These are phyloP conservation scores for Laticauda colubrina DNA, from an alignment of 2,113 vertebrate genomes.

Conservation along the genomic window DNA sequence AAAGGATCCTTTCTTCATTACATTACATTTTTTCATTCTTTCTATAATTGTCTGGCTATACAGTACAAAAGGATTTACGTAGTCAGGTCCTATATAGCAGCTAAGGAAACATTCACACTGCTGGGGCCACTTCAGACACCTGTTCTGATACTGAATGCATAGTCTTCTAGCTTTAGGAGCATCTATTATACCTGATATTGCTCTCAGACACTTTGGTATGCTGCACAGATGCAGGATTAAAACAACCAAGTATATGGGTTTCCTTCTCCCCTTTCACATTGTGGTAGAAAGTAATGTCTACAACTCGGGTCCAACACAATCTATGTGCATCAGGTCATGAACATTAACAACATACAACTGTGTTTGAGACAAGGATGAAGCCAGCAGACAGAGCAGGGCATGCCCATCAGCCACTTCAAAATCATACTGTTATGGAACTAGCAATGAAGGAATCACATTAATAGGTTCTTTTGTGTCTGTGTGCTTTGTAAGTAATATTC, in stretches of 20 bases:
- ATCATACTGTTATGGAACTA: neutral
- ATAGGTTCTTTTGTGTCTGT: neutral
- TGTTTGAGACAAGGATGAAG: neutral
- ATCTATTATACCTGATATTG: neutral
- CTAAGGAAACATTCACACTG: neutral
- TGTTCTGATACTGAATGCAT: neutral
- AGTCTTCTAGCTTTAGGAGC: neutral
- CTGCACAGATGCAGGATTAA: neutral
- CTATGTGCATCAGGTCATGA: neutral
- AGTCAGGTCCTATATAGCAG: neutral
- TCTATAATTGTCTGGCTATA: neutral
- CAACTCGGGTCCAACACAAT: neutral
- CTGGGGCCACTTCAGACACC: neutral
- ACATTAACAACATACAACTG: neutral
- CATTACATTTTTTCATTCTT: neutral
- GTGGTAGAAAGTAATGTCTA: neutral
- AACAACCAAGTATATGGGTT: neutral
- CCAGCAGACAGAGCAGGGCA: neutral
- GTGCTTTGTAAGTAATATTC: neutral
- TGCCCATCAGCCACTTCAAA: neutral
- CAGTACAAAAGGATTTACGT: neutral
- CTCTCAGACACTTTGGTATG: neutral
- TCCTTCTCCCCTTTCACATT: neutral
- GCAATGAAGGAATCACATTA: neutral
- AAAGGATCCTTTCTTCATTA: neutral